phyloP scores from a whole-genome alignment of 2,888 invertebrate species.

The Cactoblastis cactorum region DNA sequence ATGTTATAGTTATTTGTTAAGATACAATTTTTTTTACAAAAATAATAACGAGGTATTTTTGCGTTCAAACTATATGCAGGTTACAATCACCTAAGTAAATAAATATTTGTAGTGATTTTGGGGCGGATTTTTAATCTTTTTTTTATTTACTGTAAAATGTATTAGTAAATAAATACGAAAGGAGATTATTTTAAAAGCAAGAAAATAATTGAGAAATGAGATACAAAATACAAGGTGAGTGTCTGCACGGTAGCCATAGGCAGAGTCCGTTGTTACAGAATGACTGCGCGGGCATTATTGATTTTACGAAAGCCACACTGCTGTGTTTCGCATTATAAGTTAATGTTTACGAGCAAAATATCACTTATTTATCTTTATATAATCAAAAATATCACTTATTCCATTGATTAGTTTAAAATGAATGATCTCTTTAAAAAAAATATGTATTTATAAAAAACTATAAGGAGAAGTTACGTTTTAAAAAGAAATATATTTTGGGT shows the following conservation, averaged over 20 bases:
- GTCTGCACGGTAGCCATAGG: background rate
- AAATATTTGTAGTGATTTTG: too few relatives aligned
- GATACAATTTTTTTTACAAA: too few relatives aligned
- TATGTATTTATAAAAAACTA: background rate
- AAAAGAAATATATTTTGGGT: background rate
- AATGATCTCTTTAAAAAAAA: background rate
- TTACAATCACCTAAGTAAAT: too few relatives aligned
- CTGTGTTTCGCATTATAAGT: constrained; percentile 28
- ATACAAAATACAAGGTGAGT: background rate
- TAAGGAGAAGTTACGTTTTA: background rate
- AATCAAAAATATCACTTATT: background rate
- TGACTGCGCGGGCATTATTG: constrained; percentile 65
- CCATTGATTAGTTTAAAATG: background rate
- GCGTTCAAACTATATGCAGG: too few relatives aligned
- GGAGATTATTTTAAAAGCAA: background rate
- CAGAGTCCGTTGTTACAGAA: constrained; percentile 22
- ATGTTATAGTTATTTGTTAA: background rate
- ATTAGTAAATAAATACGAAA: too few relatives aligned
- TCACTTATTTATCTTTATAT: background rate
- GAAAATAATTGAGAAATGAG: background rate
- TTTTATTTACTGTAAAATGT: too few relatives aligned
- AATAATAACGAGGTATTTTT: too few relatives aligned
- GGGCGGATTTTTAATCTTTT: too few relatives aligned
- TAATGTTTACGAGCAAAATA: constrained; percentile 44
- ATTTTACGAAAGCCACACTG: constrained; percentile 55